Conservation (phyloP, 2,797 vertebrate genomes). For the Pitangus sulphuratus region DNA sequence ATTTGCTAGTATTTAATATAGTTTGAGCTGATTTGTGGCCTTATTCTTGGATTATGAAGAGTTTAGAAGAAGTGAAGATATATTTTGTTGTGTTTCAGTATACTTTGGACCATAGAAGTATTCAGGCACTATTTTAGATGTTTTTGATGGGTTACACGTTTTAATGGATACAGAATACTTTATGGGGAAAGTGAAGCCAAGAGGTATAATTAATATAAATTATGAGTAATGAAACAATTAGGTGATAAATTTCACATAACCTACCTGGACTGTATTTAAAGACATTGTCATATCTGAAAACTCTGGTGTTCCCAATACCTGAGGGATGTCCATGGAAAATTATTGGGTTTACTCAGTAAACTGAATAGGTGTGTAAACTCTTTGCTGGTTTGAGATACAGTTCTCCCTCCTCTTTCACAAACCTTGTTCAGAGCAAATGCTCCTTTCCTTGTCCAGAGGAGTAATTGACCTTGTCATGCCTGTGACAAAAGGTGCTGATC, state of each 20-base stretch:
- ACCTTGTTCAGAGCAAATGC: not conserved
- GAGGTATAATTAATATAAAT: not conserved
- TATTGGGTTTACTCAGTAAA: not conserved
- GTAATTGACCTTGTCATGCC: not conserved
- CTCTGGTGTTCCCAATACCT: not conserved
- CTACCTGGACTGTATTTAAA: not conserved
- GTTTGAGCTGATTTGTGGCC: not conserved
- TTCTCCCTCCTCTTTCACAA: not conserved
- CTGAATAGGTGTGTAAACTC: not conserved
- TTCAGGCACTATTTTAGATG: not conserved
- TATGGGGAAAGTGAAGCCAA: not conserved
- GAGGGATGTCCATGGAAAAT: not conserved
- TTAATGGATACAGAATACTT: not conserved
- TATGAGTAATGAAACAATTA: not conserved
- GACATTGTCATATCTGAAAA: not conserved
- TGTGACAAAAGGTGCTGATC: rapidly evolving
- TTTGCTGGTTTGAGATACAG: not conserved
- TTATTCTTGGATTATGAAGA: not conserved
- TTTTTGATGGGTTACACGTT: not conserved
- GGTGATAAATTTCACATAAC: not conserved
- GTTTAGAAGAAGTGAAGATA: not conserved
- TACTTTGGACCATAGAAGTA: not conserved
- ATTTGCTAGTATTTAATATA: not conserved
- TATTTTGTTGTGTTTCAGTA: not conserved
- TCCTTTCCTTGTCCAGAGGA: not conserved